Conservation (phyloP, 2,888 invertebrate genomes). For the Sarcophaga variegata region DNA sequence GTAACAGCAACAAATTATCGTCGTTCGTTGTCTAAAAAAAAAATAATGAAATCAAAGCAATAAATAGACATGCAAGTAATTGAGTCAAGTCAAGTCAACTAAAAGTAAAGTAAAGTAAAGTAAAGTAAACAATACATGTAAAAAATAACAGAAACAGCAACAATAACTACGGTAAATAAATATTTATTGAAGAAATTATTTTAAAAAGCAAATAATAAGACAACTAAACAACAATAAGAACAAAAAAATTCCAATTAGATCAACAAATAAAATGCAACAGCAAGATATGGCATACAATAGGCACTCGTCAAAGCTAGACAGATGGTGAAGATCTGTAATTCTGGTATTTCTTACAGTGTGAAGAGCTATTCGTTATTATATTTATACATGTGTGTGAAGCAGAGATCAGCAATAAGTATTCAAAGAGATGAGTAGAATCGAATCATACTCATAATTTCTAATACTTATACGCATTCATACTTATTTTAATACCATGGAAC, state of each 20-base stretch:
- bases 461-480: too few species aligned
- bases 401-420: too few species aligned
- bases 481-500: too few species aligned
- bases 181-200: constrained; percentile 5
- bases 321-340: too few species aligned
- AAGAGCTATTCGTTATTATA: too few species aligned
- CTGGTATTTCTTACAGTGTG: too few species aligned
- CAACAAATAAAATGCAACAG: constrained; percentile 29
- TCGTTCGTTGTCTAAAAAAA: not conserved
- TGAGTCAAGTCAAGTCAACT: constrained; percentile 58
- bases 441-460: too few species aligned
- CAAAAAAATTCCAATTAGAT: constrained; percentile 10
- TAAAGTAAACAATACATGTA: constrained; percentile 45
- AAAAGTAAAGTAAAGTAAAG: constrained; percentile 27
- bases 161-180: constrained; percentile 29
- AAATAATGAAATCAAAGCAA: constrained; percentile 44
- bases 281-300: too few species aligned
- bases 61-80: constrained; percentile 58
- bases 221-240: not conserved
- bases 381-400: too few species aligned
- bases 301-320: too few species aligned
- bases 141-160: constrained; percentile 4
- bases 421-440: too few species aligned
- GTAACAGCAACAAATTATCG: constrained; percentile 1
- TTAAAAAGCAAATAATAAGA: not conserved